phyloP scores from a whole-genome alignment of 2,113 vertebrate species.

The Antechinus stuartii region DNA sequence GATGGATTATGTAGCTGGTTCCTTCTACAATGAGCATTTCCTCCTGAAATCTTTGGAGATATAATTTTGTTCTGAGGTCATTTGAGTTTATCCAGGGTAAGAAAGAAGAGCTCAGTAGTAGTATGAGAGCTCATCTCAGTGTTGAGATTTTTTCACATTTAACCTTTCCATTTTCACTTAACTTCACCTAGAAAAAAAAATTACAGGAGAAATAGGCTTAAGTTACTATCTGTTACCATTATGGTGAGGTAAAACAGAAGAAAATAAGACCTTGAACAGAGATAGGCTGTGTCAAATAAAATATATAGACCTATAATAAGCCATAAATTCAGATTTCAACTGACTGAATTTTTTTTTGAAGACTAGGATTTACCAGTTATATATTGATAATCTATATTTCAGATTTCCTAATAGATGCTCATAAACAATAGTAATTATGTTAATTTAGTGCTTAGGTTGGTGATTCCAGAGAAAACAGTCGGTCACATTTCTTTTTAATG shows the following conservation, averaged over 20 bases:
- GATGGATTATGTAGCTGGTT: background rate
- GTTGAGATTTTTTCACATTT: constrained; percentile 28
- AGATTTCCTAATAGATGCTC: constrained; percentile 37
- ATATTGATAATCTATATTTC: constrained; percentile 22
- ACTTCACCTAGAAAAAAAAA: background rate
- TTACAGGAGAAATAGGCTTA: background rate
- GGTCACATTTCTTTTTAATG: constrained; percentile 58
- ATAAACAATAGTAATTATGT: constrained; percentile 57
- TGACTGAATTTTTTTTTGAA: constrained; percentile 31
- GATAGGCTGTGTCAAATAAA: constrained; percentile 26
- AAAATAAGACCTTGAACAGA: background rate
- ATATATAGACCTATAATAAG: background rate
- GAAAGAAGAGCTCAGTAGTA: constrained; percentile 28
- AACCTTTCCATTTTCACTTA: background rate
- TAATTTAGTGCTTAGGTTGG: constrained; percentile 16
- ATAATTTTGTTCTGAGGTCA: constrained; percentile 48
- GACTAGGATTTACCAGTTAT: constrained; percentile 4
- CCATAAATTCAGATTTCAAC: constrained; percentile 14
- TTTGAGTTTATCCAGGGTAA: constrained; percentile 10
- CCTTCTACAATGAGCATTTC: background rate
- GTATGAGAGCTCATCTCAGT: background rate
- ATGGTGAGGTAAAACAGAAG: background rate
- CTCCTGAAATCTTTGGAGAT: constrained; percentile 43
- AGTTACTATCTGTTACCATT: background rate
- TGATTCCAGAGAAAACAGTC: constrained; percentile 43